phyloP scores from a whole-genome alignment of 2,113 vertebrate species.

The Bubo scandiacus region DNA sequence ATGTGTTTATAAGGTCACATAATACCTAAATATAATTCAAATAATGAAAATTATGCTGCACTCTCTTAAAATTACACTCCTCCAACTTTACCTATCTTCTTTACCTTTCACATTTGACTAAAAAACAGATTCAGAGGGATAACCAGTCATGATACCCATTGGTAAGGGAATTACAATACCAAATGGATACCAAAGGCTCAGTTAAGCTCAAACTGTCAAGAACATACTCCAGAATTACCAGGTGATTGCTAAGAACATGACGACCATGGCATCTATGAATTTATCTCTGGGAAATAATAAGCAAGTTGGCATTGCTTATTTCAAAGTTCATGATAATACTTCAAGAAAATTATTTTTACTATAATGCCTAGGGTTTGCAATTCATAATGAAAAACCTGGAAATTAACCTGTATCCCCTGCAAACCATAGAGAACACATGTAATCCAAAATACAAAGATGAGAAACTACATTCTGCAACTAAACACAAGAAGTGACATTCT shows the following conservation, averaged over 20 bases:
- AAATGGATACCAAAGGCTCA: background rate
- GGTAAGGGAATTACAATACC: background rate
- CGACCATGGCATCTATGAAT: background rate
- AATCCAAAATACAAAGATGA: background rate
- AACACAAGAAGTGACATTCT: background rate
- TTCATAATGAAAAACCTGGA: background rate
- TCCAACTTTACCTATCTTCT: background rate
- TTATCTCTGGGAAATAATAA: background rate
- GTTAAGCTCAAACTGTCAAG: background rate
- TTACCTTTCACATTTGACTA: background rate
- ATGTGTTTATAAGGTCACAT: background rate
- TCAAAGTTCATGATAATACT: background rate
- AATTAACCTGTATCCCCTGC: background rate
- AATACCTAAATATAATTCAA: background rate
- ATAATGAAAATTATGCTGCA: background rate
- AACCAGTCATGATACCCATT: background rate
- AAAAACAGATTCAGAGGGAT: background rate
- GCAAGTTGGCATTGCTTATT: background rate
- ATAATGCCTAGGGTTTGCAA: background rate
- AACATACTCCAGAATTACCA: background rate
- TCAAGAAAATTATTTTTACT: background rate
- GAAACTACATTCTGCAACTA: background rate
- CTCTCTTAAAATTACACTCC: background rate
- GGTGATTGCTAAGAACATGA: background rate
- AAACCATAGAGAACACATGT: background rate